Evolutionary conservation across 2,113 vertebrate species (phyloP).

Genomic region (Sinocyclocheilus maitianheensis): DNA sequence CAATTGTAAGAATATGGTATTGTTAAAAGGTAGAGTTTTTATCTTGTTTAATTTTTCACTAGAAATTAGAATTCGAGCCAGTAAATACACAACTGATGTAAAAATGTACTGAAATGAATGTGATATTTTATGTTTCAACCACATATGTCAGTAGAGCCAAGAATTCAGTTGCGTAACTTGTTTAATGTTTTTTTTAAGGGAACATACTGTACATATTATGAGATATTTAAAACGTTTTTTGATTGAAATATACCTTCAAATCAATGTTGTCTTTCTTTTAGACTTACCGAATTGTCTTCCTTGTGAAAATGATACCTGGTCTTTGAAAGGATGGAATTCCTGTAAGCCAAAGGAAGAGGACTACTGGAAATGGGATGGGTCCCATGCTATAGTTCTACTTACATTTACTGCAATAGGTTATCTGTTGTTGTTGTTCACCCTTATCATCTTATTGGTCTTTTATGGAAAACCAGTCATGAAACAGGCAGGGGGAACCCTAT

Average conservation of each 20-base stretch:
- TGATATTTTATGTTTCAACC: not conserved
- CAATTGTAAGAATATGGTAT: not conserved
- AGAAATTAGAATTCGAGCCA: not conserved
- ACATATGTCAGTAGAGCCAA: not conserved
- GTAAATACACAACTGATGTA: not conserved
- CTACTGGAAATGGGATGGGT: conserved; percentile 62
- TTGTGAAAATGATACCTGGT: conserved; percentile 66
- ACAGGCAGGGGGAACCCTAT: conserved; percentile 64
- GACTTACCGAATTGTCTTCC: conserved; percentile 58
- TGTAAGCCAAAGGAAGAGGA: conserved; percentile 56
- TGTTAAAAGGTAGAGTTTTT: not conserved
- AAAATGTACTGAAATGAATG: not conserved
- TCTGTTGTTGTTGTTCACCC: conserved; percentile 54
- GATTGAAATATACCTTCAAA: not conserved
- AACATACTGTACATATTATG: not conserved
- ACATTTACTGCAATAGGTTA: conserved; percentile 50
- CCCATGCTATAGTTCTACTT: conserved; percentile 56
- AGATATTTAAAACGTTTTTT: not conserved
- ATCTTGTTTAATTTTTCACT: not conserved
- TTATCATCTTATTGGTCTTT: conserved; percentile 56
- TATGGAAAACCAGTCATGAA: conserved; percentile 61
- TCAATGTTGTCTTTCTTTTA: conserved; percentile 27
- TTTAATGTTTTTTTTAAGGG: too few relatives aligned
- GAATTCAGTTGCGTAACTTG: too few relatives aligned
- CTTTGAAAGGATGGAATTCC: conserved; percentile 54